Conservation (phyloP, 2,113 vertebrate species). For the Xiphophorus couchianus region DNA sequence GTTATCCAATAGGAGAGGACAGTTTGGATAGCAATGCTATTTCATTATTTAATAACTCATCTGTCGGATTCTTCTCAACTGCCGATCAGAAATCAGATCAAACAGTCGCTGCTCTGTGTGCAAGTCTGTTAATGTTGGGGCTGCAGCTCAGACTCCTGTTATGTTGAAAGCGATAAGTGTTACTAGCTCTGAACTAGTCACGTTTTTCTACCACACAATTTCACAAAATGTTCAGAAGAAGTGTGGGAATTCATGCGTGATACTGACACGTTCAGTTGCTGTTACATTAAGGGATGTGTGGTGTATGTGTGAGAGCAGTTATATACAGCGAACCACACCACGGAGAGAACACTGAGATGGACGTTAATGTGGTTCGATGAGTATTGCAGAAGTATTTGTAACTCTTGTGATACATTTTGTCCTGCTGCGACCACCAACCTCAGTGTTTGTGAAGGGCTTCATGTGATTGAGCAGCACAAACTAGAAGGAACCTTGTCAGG, state of each 20-base stretch:
- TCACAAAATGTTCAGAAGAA: constrained; percentile 2
- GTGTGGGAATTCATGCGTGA: constrained; percentile 10
- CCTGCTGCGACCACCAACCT: not conserved
- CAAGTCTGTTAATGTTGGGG: not conserved
- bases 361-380: constrained; percentile 2
- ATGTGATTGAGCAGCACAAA: not conserved
- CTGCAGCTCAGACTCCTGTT: not conserved
- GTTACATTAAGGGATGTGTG: constrained; percentile 6
- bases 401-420: not conserved
- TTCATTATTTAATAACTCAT: not conserved
- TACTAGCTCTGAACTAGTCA: not conserved
- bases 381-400: not conserved
- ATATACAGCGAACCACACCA: not conserved
- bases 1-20: not conserved
- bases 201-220: not conserved
- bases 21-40: not conserved
- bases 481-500: no score
- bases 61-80: not conserved
- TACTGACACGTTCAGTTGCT: constrained; percentile 7
- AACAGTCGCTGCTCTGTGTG: not conserved
- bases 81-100: not conserved
- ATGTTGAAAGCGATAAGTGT: constrained; percentile 1
- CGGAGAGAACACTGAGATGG: not conserved
- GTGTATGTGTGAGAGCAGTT: not conserved
- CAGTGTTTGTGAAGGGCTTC: not conserved